These are phyloP conservation scores for Haemorhous mexicanus DNA, from an alignment of 2,113 vertebrate species.

Conservation along the genomic window DNA sequence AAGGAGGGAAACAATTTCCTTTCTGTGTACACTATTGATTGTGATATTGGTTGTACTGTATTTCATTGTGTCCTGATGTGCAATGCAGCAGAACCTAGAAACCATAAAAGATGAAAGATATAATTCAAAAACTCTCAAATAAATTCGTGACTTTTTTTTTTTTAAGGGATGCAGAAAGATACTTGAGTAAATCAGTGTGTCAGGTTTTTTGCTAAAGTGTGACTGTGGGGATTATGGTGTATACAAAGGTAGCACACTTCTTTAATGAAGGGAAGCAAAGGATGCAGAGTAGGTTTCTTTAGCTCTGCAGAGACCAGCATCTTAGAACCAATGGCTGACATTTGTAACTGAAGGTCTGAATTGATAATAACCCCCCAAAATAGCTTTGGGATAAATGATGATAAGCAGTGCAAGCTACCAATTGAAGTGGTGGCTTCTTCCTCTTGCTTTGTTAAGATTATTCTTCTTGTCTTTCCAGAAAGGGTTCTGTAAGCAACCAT, in stretches of 20 bases:
- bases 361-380: background rate
- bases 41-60: background rate
- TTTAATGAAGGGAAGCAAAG: background rate
- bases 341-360: background rate
- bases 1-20: background rate
- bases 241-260: background rate
- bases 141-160: background rate
- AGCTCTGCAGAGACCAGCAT: background rate
- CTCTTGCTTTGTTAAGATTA: background rate
- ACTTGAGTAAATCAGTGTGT: background rate
- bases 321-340: background rate
- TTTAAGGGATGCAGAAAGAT: background rate
- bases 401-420: background rate
- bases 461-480: background rate
- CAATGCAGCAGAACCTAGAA: background rate
- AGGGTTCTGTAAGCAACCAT: background rate
- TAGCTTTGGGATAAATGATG: background rate
- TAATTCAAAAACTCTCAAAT: background rate
- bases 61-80: background rate
- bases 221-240: background rate
- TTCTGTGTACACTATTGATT: background rate
- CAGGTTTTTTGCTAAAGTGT: background rate
- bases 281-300: background rate
- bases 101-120: background rate
- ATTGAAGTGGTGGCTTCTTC: background rate